Evolutionary conservation across 2,888 invertebrate species (phyloP), one percentile per base, ranked within the genome.

Genomic region (Apamea epomidion): DNA sequence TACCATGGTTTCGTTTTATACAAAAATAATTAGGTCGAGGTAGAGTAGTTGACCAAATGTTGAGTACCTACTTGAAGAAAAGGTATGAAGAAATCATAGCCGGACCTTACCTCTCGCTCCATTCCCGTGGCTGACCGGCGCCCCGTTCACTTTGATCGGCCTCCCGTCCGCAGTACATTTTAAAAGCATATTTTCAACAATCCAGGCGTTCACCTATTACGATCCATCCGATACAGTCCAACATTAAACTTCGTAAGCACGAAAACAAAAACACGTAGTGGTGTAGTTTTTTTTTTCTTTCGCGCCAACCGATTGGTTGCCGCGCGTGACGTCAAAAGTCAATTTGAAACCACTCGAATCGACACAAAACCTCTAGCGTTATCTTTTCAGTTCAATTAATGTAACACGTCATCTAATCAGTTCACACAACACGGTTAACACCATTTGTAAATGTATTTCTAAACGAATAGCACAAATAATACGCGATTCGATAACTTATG

Each of bases 91-190:
- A 80, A 82, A 77, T 78, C 14, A 72, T 73, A 84, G 84, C 74
- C 87, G 86, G 90, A 91, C 91, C 95, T 93, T 94, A 97, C 97
- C 97, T 96, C 97, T 96, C 91, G 96, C 95, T 87, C 96, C 95
- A 94, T 94, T 96, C 90, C 94, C 95, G 91, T 96, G 96, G 89
- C 89, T 94, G 88, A 93, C 94, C 88, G 95, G 93, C 69, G 93
- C 92, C 74, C 96, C 97, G 92, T 95, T 97, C 92, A 96, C 96
- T 96, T 97, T 97, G 93, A 97, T 96, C 88, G 96, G 94, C 91
- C 96, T 95, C 90, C 97, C 97, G 92, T 97, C 97, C 85, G 97
- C 96, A 89, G 97, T 96, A 90, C 97, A 97, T 97, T 97, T 97
- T 91, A 97, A 94, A 91, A 97, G 93, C 97, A 97, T 97, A 94